Evolutionary conservation across 2,113 vertebrate species (phyloP).

Genomic region (Malaclemys terrapin): DNA sequence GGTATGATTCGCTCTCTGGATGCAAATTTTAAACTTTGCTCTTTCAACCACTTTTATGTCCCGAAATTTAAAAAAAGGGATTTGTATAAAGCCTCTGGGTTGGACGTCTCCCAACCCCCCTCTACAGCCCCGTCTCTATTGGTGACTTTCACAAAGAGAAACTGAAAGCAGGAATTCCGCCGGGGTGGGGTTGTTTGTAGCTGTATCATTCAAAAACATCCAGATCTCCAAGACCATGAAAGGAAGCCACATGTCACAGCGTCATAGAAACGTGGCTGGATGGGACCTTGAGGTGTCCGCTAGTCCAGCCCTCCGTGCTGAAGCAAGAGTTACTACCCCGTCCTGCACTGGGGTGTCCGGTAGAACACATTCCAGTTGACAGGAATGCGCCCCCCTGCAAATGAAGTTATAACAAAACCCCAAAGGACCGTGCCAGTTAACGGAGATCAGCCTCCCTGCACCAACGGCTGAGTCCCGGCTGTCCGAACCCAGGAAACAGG

Average conservation of each 20-base stretch:
- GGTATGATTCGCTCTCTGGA: neutral
- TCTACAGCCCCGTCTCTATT: neutral
- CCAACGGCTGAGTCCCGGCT: neutral
- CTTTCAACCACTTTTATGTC: neutral
- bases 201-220: neutral
- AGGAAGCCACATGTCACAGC: neutral
- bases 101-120: neutral
- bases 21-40: fast-evolving
- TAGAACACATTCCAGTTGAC: neutral
- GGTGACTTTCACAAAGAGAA: neutral
- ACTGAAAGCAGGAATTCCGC: neutral
- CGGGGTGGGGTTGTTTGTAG: neutral
- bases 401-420: fast-evolving
- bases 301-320: neutral
- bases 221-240: neutral
- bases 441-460: neutral
- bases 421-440: neutral
- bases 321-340: no score
- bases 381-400: neutral
- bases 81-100: neutral
- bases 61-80: fast-evolving
- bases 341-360: neutral
- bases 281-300: neutral
- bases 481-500: neutral
- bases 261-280: neutral